These are phyloP conservation scores for Acropternis orthonyx DNA, from an alignment of 2,797 vertebrate genomes.

Conservation along the genomic window DNA sequence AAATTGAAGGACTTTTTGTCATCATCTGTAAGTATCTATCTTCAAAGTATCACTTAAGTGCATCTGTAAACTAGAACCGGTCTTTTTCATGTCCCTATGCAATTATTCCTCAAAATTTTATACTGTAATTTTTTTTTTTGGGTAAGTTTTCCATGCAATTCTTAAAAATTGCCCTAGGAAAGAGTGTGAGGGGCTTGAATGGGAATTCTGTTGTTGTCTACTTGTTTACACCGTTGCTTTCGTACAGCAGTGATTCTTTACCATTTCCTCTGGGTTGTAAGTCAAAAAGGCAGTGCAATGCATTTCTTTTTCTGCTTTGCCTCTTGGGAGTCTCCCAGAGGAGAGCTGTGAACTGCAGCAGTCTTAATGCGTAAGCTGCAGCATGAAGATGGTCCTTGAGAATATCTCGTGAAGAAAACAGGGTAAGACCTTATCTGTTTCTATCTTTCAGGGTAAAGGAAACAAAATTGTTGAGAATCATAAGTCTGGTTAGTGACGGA, in stretches of 20 bases:
- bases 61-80: not conserved
- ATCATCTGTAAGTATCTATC: conserved; percentile 36
- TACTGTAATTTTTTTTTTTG: not conserved
- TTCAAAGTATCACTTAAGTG: not conserved
- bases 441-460: not conserved
- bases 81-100: not conserved
- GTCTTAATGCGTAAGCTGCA: not conserved
- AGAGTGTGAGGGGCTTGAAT: not conserved
- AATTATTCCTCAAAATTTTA: not conserved
- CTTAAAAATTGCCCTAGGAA: not conserved
- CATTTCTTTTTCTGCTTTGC: not conserved
- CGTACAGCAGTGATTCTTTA: not conserved
- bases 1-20: not conserved
- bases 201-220: not conserved
- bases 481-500: not conserved
- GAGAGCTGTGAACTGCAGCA: not conserved
- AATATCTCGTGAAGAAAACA: not conserved
- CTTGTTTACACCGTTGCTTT: not conserved
- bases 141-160: not conserved
- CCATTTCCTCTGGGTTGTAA: not conserved
- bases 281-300: not conserved
- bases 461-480: not conserved
- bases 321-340: not conserved
- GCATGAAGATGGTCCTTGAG: not conserved
- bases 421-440: not conserved